A percentile compares a stretch with the other conserved stretches of the same genome.
Evolutionary conservation across 2,797 vertebrate genomes (phyloP).

Genomic region (Hybognathus amarus): DNA sequence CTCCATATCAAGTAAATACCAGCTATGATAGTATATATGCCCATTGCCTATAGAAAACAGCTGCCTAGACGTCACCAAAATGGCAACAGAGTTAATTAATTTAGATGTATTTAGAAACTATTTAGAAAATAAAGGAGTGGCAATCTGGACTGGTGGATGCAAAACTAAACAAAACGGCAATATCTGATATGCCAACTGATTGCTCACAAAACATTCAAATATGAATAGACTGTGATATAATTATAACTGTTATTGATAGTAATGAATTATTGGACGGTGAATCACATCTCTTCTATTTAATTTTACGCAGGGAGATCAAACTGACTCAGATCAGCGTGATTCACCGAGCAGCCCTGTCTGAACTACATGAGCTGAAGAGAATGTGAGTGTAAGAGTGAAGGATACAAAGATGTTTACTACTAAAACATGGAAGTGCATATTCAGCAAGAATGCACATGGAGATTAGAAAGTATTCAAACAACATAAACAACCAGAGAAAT

Average conservation of each 20-base stretch:
- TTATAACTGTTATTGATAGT: constrained; percentile 15
- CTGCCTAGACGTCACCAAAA: background rate
- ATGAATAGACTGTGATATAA: constrained; percentile 9
- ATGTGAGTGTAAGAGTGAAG: constrained; percentile 58
- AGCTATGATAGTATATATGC: background rate
- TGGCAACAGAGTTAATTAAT: too few species aligned
- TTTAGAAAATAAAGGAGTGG: background rate
- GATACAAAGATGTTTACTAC: constrained; percentile 28
- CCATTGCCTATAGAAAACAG: background rate
- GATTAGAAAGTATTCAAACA: constrained; percentile 7
- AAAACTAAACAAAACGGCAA: background rate
- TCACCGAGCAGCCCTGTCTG: constrained; percentile 49
- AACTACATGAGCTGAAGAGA: constrained; percentile 56
- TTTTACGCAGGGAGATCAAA: constrained; percentile 59
- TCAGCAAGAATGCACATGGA: constrained; percentile 5
- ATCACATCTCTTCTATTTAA: constrained; percentile 32
- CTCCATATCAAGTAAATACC: background rate
- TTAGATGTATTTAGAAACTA: too few species aligned
- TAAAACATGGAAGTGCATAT: background rate
- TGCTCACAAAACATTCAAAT: constrained; percentile 10
- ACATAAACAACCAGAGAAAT: background rate
- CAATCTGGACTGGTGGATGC: background rate
- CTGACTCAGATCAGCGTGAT: constrained; percentile 57
- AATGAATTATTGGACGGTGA: constrained; percentile 15
- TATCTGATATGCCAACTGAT: background rate